Base-by-base conservation (phyloP, 2,113 vertebrate genomes). In the Strix aluco region DNA sequence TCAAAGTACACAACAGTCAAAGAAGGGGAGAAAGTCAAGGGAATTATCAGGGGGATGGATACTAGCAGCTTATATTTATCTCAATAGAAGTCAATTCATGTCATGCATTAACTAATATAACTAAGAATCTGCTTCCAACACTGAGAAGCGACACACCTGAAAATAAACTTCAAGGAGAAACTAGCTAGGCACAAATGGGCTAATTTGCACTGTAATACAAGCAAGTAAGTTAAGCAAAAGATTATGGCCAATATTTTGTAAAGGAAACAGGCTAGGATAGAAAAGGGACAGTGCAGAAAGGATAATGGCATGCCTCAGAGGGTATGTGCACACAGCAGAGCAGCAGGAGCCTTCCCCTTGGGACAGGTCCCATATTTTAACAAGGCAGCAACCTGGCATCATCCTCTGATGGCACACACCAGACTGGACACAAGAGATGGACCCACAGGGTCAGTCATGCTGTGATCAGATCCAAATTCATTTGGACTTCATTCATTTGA, bases 331-430 rank as follows among this genome's bases (percentile, higher is more conserved):
- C 8, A 14, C 14, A 49, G 61, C 36, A 30, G 32, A 57, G 65
- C 9, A 11, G 26, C 2, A 2, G 8, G 52, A 66, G 36, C 42
- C 62, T 25, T 57, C 1, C 0, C 65, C 27, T 9, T n/a, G 58
- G 40, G 66, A 51, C 22, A 26, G 10, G 11, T 9, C 30, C 44
- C 15, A 13, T 14, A 13, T 27, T 59, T 61, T n/a, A 82, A 54
- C 13, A 46, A 27, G 11, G 44, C 36, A 40, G 40, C 52, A 59
- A n/a, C 32, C 27, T 49, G 46, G 19, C 47, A 19, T 18, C 2
- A 0, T 67, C 16, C 23, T 26, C 22, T 1, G 1, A 19, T 30
- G 65, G 46, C 58, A 77, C 21, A 13, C 22, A 30, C 47, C 65
- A 38, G 52, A 18, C 30, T 66, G 57, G 27, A 42, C 49, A 90